Base-by-base conservation (phyloP, 2,113 vertebrate species). In the Rattus rattus region DNA sequence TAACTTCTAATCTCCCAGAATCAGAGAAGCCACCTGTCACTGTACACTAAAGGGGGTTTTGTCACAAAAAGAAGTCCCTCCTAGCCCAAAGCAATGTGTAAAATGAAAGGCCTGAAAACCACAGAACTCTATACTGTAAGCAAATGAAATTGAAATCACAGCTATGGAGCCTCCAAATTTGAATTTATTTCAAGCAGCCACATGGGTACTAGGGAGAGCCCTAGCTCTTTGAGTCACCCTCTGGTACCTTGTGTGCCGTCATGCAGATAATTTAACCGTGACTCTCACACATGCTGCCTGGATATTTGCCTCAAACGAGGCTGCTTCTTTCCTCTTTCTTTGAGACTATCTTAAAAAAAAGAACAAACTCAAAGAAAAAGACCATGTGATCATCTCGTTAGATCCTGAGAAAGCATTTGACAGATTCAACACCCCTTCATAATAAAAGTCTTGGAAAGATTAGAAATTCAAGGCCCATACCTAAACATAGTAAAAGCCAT, bases 1-100 rank as follows among this genome's bases (percentile, higher is more conserved):
- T 86, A 70, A 43, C 65, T 87, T 39, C 83, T 73, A 87, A 94
- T 49, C n/a, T 92, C 56, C 49, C 26, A 88, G 76, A 94, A 79
- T 75, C 43, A 39, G 65, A 91, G 76, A 26, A 54, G 75, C 72
- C 70, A 94, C 90, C n/a, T 61, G 80, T 73, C 19, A 59, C 0
- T 61, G 63, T 30, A n/a, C 61, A 12, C 52, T 28, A n/a, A 47
- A 65, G 9, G 59, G 91, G 30, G n/a, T 19, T 92, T 89, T 85
- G 73, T 52, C 70, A n/a, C n/a, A 88, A 52, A 90, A 73, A 77
- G 2, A 92, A 90, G 75, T 89, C 77, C 24, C n/a, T 26, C 1
- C 1, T 49, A 59, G 26, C 79, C 28, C 70, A 47, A 49, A 85
- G 5, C 24, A 85, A 59, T 56, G 69, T 13, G 17, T 56, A 84